Conservation (phyloP, 1,140 invertebrate genomes). For the Bicyclus anynana region DNA sequence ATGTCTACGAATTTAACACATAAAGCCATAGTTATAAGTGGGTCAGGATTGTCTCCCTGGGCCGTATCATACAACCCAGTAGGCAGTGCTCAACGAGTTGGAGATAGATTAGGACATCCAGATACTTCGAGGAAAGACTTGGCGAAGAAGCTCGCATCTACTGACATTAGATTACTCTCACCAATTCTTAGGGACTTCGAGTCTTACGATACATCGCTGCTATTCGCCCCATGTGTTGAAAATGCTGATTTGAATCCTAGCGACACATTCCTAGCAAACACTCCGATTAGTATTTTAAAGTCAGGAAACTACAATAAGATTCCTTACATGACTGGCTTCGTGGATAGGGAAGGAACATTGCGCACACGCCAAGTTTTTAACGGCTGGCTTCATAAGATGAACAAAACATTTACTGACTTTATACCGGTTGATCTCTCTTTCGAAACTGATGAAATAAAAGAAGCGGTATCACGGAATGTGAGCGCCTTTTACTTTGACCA, state of each 20-base stretch:
- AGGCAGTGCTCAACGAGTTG: constrained; percentile 50
- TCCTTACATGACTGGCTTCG: constrained; percentile 52
- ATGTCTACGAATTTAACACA: constrained; percentile 77
- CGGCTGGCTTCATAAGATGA: constrained; percentile 48
- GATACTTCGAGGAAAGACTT: constrained; percentile 34
- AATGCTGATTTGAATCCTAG: constrained; percentile 35
- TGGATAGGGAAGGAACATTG: constrained; percentile 56
- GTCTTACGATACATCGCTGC: constrained; percentile 48
- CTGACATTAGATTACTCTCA: constrained; percentile 36
- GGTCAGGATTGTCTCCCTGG: constrained; percentile 83
- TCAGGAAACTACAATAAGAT: constrained; percentile 52
- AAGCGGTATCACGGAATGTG: constrained; percentile 32
- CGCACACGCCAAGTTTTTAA: constrained; percentile 39
- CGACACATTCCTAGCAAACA: constrained; percentile 43
- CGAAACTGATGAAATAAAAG: constrained; percentile 28
- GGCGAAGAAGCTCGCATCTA: constrained; percentile 35
- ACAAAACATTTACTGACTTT: constrained; percentile 51
- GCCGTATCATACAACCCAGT: constrained; percentile 79
- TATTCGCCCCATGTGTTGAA: constrained; percentile 64
- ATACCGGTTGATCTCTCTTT: constrained; percentile 50
- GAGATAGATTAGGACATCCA: constrained; percentile 41
- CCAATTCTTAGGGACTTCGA: constrained; percentile 33
- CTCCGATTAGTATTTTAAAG: constrained; percentile 48
- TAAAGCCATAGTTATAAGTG: constrained; percentile 79
- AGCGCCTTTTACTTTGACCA: constrained; percentile 50